These are phyloP conservation scores for Coptodon bakossiorum DNA, from an alignment of 2,113 vertebrate species.

Conservation along the genomic window DNA sequence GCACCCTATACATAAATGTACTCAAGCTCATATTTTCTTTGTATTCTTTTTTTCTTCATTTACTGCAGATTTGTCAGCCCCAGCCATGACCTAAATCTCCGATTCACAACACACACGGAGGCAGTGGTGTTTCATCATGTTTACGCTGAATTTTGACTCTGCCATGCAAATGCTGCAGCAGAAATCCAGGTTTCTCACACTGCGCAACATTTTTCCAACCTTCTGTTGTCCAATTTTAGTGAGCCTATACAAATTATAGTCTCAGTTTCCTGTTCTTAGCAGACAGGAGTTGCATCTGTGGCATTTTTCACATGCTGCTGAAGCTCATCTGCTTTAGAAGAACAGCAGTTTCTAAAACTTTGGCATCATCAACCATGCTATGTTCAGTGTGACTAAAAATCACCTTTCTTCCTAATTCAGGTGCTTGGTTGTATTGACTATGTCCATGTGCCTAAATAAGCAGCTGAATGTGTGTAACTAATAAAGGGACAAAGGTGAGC, in stretches of 20 bases:
- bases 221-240: not conserved
- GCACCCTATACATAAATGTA: not conserved
- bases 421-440: not conserved
- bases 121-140: not conserved
- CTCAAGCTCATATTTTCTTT: not conserved
- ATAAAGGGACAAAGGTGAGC: not conserved
- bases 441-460: not conserved
- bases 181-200: not conserved
- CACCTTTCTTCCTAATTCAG: not conserved
- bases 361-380: not conserved
- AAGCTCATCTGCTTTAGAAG: not conserved
- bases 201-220: not conserved
- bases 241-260: not conserved
- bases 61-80: not conserved
- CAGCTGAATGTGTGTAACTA: not conserved
- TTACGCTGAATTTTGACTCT: not conserved
- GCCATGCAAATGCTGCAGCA: not conserved
- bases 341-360: not conserved
- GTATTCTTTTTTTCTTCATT: not conserved
- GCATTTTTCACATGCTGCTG: not conserved
- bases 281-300: not conserved
- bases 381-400: not conserved
- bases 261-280: not conserved
- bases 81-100: not conserved
- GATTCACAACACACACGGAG: not conserved